Evolutionary conservation across 2,888 invertebrate genomes (phyloP).

Genomic region (Diogma glabrata): DNA sequence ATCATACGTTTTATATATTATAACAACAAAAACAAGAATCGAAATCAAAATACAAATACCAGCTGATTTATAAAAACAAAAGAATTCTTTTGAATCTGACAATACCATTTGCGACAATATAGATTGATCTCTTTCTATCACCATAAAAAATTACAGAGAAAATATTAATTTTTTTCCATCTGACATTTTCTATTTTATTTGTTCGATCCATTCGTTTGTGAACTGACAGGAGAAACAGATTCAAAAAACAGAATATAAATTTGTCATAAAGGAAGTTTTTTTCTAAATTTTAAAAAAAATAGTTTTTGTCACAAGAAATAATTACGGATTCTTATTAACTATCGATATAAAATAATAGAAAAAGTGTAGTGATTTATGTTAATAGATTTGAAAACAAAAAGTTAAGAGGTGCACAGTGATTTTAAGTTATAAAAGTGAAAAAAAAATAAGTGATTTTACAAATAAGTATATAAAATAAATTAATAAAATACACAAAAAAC

Average conservation of each 20-base stretch:
- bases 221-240: conserved; percentile 8
- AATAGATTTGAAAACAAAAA: not conserved
- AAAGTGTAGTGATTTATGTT: too few species aligned
- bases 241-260: not conserved
- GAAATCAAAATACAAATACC: too few species aligned
- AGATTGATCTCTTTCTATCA: not conserved
- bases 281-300: conserved; percentile 2
- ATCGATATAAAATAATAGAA: too few species aligned
- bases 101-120: not conserved
- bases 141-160: not conserved
- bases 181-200: conserved; percentile 4
- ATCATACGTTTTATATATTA: too few species aligned
- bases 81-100: not conserved
- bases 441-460: not conserved
- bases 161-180: not conserved
- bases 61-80: conserved; percentile 9
- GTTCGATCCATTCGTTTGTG: conserved; percentile 8
- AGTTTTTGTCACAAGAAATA: not conserved
- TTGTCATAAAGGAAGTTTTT: not conserved
- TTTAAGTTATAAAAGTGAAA: too few species aligned
- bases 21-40: too few species aligned
- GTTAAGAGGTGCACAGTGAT: not conserved
- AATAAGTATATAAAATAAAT: not conserved
- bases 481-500: conserved; percentile 6
- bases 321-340: not conserved